Evolutionary conservation across 35 echinoderm and acorn worm species (phyloP).

Genomic region (Apostichopus californicus): DNA sequence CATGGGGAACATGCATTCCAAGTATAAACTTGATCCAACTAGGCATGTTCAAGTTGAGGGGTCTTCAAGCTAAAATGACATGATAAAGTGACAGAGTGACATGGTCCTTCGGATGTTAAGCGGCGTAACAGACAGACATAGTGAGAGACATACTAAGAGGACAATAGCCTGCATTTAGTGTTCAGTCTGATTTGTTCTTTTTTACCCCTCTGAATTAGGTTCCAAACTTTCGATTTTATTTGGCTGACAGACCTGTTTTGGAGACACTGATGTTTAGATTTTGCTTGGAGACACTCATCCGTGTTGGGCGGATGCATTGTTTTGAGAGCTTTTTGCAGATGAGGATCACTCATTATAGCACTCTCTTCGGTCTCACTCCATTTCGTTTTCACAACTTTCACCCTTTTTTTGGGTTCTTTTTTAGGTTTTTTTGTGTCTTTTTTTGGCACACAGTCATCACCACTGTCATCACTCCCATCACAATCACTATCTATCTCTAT

Average conservation of each 20-base stretch:
- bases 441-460: neutral
- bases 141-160: too few species aligned
- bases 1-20: too few species aligned
- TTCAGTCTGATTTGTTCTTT: neutral
- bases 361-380: conserved; percentile 35
- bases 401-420: neutral
- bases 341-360: conserved; percentile 5
- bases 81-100: too few species aligned
- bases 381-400: neutral
- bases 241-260: conserved; percentile 21
- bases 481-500: conserved; percentile 13
- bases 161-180: too few species aligned
- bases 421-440: neutral
- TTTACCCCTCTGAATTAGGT: conserved; percentile 27
- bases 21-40: too few species aligned
- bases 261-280: conserved; percentile 7
- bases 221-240: conserved; percentile 56
- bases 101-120: too few species aligned
- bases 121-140: too few species aligned
- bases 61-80: too few species aligned
- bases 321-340: conserved; percentile 2
- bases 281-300: neutral
- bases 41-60: too few species aligned
- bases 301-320: conserved; percentile 46
- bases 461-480: neutral